Evolutionary conservation across 1,140 invertebrate genomes (phyloP).

Genomic region (Ostrea edulis): DNA sequence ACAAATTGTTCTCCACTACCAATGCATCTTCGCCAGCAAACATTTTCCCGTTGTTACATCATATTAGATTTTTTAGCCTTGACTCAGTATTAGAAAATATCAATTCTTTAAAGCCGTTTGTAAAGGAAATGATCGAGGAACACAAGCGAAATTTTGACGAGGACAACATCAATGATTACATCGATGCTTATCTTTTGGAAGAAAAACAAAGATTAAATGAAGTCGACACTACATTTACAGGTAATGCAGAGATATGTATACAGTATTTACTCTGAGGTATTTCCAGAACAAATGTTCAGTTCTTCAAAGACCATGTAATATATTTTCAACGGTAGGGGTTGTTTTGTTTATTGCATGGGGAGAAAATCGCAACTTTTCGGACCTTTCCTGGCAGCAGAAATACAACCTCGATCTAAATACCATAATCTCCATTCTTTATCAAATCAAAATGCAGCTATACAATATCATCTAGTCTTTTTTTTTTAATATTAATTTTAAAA

Average conservation of each 20-base stretch:
- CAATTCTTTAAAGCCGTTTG: background rate
- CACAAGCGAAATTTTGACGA: constrained; percentile 51
- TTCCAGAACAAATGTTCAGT: too few relatives aligned
- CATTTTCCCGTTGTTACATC: background rate
- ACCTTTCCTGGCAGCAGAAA: too few relatives aligned
- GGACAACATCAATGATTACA: constrained; percentile 54
- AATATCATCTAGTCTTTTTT: too few relatives aligned
- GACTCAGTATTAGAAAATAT: background rate
- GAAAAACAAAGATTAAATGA: constrained; percentile 27
- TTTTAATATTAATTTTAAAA: too few relatives aligned
- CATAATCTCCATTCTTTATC: too few relatives aligned
- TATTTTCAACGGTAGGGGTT: too few relatives aligned
- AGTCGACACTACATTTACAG: constrained; percentile 30
- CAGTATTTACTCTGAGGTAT: too few relatives aligned
- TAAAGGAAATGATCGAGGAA: constrained; percentile 33
- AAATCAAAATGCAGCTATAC: too few relatives aligned
- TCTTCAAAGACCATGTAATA: too few relatives aligned
- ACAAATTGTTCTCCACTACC: constrained; percentile 24
- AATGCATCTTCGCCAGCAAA: background rate
- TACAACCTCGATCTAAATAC: too few relatives aligned
- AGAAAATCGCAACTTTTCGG: too few relatives aligned
- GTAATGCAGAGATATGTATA: background rate
- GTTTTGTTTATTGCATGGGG: too few relatives aligned
- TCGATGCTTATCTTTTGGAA: constrained; percentile 56
- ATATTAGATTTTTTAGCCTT: background rate